Base-by-base conservation (phyloP, 2,888 invertebrate genomes). In the Heteropelma amictum region DNA sequence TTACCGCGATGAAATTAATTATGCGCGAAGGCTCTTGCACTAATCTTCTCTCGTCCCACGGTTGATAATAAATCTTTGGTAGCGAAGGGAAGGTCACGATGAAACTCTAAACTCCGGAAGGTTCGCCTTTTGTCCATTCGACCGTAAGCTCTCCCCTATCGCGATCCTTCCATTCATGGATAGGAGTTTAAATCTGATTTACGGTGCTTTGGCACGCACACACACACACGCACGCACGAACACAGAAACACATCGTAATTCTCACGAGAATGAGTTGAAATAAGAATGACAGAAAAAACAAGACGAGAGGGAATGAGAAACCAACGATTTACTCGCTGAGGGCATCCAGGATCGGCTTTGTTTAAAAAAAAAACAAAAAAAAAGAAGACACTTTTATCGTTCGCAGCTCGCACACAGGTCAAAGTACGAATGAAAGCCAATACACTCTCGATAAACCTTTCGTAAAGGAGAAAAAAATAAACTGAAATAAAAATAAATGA, bases 131-230 rank as follows among this genome's bases (percentile, higher is more conserved):
- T 75, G 75, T 72, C 49, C 75, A 21, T 61, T 67, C 35, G 51
- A 49, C 40, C 67, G 75, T 61, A 67, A 67, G 67, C 75, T 58
- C n/a, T n/a, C n/a, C n/a, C 58, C 67, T 58, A 75, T 71, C 75
- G 51, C 71, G 56, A 47, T 12, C 51, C 56, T 60, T 33, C 67
- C 61, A 75, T 72, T 71, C 61, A 67, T 35, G 67, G 61, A 75
- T 75, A 51, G 67, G 47, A 75, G 61, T 67, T 72, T 75, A 71
- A 75, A 75, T 75, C 71, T 75, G 75, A 75, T 75, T 75, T 60
- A 75, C 67, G 75, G 61, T 33, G 54, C 61, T 71, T 35, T 35
- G 21, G 33, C 58, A 56, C 56, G 47, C 54, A 51, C 51, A 71
- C 51, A 58, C 14, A 38, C 21, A 3, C 30, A 12, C 42, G 49